phyloP scores from a whole-genome alignment of 1,140 invertebrate species.

The Lerema accius region DNA sequence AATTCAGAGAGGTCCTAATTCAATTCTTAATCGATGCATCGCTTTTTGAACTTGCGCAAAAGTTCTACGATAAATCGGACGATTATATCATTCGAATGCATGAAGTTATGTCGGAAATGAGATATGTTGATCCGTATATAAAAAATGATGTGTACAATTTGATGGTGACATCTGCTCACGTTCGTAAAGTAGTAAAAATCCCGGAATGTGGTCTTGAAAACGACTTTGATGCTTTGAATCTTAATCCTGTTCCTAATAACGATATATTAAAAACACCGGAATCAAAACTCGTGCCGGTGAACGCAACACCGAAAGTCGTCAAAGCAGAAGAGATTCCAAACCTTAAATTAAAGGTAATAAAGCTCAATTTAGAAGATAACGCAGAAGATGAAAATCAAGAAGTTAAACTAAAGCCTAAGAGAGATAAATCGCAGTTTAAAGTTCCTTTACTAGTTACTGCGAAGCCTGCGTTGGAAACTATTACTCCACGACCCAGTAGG shows the following conservation, averaged over 20 bases:
- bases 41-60: constrained; percentile 53
- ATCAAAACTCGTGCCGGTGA: constrained; percentile 37
- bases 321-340: constrained; percentile 61
- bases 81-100: constrained; percentile 53
- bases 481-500: constrained; percentile 43
- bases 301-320: constrained; percentile 38
- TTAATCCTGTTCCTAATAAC: constrained; percentile 37
- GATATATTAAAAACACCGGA: constrained; percentile 53
- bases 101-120: constrained; percentile 48
- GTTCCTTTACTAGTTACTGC: constrained; percentile 52
- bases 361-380: constrained; percentile 55
- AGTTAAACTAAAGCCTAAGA: constrained; percentile 29
- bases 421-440: constrained; percentile 52
- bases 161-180: constrained; percentile 46
- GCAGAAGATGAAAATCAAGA: constrained; percentile 27
- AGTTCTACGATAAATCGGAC: constrained; percentile 46
- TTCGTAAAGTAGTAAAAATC: constrained; percentile 34
- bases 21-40: constrained; percentile 58
- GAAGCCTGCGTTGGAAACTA: constrained; percentile 53
- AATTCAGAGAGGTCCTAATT: constrained; percentile 44
- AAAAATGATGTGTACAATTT: constrained; percentile 62
- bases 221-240: constrained; percentile 54
- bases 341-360: constrained; percentile 54
- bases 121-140: constrained; percentile 43
- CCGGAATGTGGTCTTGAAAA: constrained; percentile 42